Base-by-base conservation (phyloP, 1,140 invertebrate genomes). In the Nilaparvata lugens region DNA sequence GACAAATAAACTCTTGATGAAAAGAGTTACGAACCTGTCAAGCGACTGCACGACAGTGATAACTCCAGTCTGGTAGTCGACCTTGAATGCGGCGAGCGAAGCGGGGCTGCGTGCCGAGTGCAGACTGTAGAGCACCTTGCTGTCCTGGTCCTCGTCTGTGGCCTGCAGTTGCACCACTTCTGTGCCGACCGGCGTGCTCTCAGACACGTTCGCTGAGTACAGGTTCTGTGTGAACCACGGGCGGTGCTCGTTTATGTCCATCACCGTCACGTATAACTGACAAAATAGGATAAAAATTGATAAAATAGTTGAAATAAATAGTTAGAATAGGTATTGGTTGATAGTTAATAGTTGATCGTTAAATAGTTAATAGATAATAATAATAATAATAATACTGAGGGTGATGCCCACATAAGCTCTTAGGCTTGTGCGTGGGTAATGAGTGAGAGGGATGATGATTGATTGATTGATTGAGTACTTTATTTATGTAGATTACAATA, bases 231-330 rank as follows among this genome's bases (percentile, higher is more conserved):
- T 79, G 73, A 93, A 93, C 64, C 83, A 74, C 2, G 90, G 89
- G 11, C 87, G 79, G 66, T 88, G 86, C 68, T 93, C 89, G 73
- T 93, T 91, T 7, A 87, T 87, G 72, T 93, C 89, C 58, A 91
- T 82, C 3, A 93, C 88, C 28, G 80, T 82, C 25, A 91, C 79
- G 65, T 83, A 79, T 16, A 91, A 72, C 77, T 81, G 68, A 25
- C n/a, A n/a, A n/a, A n/a, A n/a, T n/a, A n/a, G n/a, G n/a, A n/a
- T n/a, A n/a, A n/a, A n/a, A n/a, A n/a, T n/a, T n/a, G n/a, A n/a
- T n/a, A n/a, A n/a, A n/a, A n/a, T n/a, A n/a, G n/a, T n/a, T n/a
- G n/a, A n/a, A n/a, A n/a, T n/a, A n/a, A n/a, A n/a, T n/a, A n/a
- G n/a, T n/a, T n/a, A n/a, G n/a, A n/a, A n/a, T n/a, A n/a, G n/a